A percentile compares a stretch with the other conserved stretches of the same genome.
Evolutionary conservation across 2,113 vertebrate species (phyloP).

Genomic region (Saguinus midas): DNA sequence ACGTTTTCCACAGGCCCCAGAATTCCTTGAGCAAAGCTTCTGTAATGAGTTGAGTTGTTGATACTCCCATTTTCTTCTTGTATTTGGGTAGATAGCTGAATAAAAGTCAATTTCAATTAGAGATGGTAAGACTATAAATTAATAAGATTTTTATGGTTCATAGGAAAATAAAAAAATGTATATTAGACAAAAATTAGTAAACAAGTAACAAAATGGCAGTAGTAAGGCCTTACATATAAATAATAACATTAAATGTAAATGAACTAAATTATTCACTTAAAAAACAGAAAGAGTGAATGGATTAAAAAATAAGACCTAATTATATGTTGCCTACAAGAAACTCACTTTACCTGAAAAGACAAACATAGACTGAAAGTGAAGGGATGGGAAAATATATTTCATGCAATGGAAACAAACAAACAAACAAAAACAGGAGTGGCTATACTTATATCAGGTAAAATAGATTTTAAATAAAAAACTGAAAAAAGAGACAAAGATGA

Average conservation of each 20-base stretch:
- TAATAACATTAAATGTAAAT: background rate
- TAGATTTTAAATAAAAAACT: background rate
- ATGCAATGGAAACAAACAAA: background rate
- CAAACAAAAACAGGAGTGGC: background rate
- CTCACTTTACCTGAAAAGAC: background rate
- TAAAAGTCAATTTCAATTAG: conserved; percentile 25
- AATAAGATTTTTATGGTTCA: background rate
- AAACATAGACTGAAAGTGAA: background rate
- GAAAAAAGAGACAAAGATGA: background rate
- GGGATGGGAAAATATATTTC: background rate
- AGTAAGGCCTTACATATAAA: background rate
- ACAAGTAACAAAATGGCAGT: background rate
- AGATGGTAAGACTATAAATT: background rate
- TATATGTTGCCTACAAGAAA: background rate
- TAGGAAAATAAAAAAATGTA: conserved; percentile 18
- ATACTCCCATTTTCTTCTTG: background rate
- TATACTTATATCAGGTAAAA: background rate
- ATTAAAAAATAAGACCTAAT: background rate
- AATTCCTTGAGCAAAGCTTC: conserved; percentile 6
- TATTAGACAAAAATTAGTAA: background rate
- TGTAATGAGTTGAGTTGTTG: background rate
- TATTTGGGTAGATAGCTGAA: background rate
- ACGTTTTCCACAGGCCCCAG: background rate
- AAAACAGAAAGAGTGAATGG: background rate
- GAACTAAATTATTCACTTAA: background rate